These are phyloP conservation scores for Agonum fuliginosum DNA, from an alignment of 2,888 invertebrate species.

Conservation along the genomic window DNA sequence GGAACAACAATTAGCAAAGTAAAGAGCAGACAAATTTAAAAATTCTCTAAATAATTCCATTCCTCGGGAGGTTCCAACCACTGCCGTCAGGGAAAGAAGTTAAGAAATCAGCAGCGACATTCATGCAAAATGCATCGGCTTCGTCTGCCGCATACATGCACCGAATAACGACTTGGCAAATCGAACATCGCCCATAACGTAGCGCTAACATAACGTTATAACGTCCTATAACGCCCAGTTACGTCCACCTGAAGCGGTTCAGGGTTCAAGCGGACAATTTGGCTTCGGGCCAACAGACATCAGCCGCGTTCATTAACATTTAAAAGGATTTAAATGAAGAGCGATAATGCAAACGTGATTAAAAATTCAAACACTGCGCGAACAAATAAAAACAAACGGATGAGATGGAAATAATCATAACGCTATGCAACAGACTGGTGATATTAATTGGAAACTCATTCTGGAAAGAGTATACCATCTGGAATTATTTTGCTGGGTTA, in stretches of 20 bases:
- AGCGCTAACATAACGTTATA: background rate
- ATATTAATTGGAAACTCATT: too few relatives aligned
- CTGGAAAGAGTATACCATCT: too few relatives aligned
- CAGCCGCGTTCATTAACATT: conserved; percentile 48
- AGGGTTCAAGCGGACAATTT: conserved; percentile 28
- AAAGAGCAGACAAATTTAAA: too few relatives aligned
- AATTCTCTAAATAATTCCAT: background rate
- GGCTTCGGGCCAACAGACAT: conserved; percentile 26
- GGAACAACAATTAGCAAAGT: too few relatives aligned
- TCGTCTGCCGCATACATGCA: conserved; percentile 28
- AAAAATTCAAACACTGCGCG: conserved; percentile 52
- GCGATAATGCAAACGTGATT: conserved; percentile 43
- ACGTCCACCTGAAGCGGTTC: too few relatives aligned
- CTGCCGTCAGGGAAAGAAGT: background rate
- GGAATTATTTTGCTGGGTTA: too few relatives aligned
- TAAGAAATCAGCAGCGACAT: conserved; percentile 23
- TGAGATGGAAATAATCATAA: background rate
- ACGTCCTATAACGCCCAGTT: background rate
- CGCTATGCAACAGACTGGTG: background rate
- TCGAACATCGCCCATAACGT: conserved; percentile 24
- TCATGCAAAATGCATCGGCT: conserved; percentile 12
- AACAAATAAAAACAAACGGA: background rate
- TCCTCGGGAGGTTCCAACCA: background rate
- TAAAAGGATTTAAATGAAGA: conserved; percentile 53
- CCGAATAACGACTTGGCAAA: conserved; percentile 29